These are phyloP conservation scores for Vespertilio murinus DNA, from an alignment of 2,797 vertebrate genomes.

Conservation along the genomic window DNA sequence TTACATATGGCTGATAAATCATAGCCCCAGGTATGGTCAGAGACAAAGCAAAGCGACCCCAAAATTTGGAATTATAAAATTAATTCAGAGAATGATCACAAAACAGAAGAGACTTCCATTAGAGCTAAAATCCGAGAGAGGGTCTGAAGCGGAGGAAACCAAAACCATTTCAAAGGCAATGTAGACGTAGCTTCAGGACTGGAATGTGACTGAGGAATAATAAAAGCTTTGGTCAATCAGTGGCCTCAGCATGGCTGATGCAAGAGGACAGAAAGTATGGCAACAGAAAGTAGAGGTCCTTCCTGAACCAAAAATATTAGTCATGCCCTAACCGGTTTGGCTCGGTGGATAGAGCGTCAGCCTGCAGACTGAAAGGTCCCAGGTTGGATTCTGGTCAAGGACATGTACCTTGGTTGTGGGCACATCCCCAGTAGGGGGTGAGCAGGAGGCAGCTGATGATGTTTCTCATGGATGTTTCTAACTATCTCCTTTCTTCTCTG, in stretches of 20 bases:
- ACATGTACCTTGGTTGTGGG: too few relatives aligned
- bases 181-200: conserved; percentile 34
- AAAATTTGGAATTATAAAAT: conserved; percentile 42
- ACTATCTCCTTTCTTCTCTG: too few relatives aligned
- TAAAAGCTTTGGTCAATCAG: conserved; percentile 68
- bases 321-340: background rate
- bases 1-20: background rate
- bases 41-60: background rate
- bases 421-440: too few relatives aligned
- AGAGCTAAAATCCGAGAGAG: conserved; percentile 30
- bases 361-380: too few relatives aligned
- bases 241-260: conserved; percentile 58
- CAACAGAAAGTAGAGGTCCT: conserved; percentile 54
- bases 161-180: conserved; percentile 49
- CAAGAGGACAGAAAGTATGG: conserved; percentile 53
- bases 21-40: background rate
- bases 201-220: conserved; percentile 56
- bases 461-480: too few relatives aligned
- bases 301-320: conserved; percentile 53
- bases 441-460: too few relatives aligned
- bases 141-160: conserved; percentile 23
- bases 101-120: conserved; percentile 23
- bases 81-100: conserved; percentile 30
- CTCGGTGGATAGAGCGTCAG: too few relatives aligned
- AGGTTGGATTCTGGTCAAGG: too few relatives aligned